Conservation (phyloP, 2,113 vertebrate genomes). For the Sorex araneus region DNA sequence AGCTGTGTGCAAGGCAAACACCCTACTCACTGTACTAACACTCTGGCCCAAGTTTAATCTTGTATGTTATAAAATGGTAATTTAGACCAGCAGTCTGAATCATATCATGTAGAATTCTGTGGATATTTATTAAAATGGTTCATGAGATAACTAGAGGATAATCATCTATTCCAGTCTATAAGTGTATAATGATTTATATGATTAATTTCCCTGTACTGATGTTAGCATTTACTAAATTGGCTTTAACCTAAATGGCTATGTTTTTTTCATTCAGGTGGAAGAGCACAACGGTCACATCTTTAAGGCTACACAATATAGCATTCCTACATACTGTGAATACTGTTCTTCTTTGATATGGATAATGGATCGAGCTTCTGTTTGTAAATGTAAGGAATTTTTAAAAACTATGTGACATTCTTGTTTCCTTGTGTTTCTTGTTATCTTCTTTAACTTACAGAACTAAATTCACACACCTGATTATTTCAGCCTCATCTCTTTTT, state of each 20-base stretch:
- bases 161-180: constrained; percentile 34
- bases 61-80: constrained; percentile 19
- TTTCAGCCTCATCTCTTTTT: constrained; percentile 19
- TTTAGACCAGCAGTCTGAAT: constrained; percentile 34
- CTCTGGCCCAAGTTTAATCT: not conserved
- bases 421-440: not conserved
- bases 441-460: constrained; percentile 43
- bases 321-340: constrained; percentile 98
- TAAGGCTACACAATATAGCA: constrained; percentile 98
- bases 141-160: constrained; percentile 5
- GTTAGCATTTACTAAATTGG: constrained; percentile 29
- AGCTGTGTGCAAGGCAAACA: too few relatives aligned
- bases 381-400: constrained; percentile 93
- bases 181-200: constrained; percentile 18
- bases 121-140: constrained; percentile 53
- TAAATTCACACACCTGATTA: not conserved
- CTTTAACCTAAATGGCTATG: constrained; percentile 56
- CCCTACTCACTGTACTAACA: too few relatives aligned
- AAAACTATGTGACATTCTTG: constrained; percentile 3
- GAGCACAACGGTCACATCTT: constrained; percentile 99
- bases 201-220: not conserved
- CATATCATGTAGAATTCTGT: constrained; percentile 28
- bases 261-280: constrained; percentile 92
- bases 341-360: constrained; percentile 99
- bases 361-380: constrained; percentile 99